Percentiles rank a stretch among this genome's conserved stretches.
These are phyloP conservation scores for Stigmatopora argus DNA, from an alignment of 2,113 vertebrate genomes.

Conservation along the genomic window DNA sequence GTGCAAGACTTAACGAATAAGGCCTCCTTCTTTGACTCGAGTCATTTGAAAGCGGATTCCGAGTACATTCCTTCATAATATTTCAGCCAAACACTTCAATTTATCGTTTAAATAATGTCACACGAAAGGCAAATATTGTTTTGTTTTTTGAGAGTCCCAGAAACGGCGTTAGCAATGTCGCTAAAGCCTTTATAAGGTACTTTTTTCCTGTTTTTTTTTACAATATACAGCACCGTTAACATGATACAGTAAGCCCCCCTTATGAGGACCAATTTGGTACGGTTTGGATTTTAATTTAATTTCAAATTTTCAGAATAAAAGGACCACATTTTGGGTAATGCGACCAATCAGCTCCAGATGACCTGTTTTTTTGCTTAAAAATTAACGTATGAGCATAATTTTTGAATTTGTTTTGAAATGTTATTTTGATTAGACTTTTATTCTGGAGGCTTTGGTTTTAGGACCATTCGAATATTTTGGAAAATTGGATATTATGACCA, in stretches of 20 bases:
- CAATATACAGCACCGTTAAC: conserved; percentile 53
- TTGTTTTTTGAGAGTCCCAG: neutral
- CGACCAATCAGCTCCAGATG: too few relatives aligned
- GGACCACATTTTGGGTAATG: too few relatives aligned
- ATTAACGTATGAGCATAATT: too few relatives aligned
- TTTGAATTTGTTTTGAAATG: too few relatives aligned
- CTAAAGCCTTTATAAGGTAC: conserved; percentile 47
- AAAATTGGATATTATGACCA: too few relatives aligned
- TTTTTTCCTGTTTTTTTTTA: conserved; percentile 14
- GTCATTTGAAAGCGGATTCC: conserved; percentile 3
- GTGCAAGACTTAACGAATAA: conserved; percentile 50
- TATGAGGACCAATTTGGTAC: too few relatives aligned
- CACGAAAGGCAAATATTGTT: conserved; percentile 61
- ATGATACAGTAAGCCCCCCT: conserved; percentile 8
- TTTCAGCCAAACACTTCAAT: conserved; percentile 49
- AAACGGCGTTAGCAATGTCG: conserved; percentile 5
- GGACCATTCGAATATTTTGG: too few relatives aligned
- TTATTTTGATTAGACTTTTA: too few relatives aligned
- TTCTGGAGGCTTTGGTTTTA: too few relatives aligned
- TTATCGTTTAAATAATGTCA: conserved; percentile 68
- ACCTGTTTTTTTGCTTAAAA: too few relatives aligned
- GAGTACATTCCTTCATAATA: conserved; percentile 43
- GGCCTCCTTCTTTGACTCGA: conserved; percentile 55
- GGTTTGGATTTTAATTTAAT: too few relatives aligned
- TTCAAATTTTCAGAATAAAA: too few relatives aligned